Evolutionary conservation across 2,113 vertebrate genomes (phyloP).

Genomic region (Syrrhaptes paradoxus): DNA sequence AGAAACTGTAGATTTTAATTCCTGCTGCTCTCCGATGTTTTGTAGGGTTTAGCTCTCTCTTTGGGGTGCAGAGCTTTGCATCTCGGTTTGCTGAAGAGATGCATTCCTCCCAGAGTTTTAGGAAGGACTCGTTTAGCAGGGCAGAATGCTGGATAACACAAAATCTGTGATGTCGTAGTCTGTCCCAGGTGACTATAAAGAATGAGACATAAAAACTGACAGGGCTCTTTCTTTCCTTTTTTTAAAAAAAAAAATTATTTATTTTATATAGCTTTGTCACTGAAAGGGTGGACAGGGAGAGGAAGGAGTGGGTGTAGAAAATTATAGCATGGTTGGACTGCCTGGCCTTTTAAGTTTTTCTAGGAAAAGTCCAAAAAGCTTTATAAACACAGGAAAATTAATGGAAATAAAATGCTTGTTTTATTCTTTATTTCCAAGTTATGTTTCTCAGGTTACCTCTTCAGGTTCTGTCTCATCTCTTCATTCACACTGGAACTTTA

Average conservation of each 20-base stretch:
- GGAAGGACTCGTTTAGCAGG: not conserved
- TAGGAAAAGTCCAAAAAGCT: not conserved
- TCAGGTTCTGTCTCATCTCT: not conserved
- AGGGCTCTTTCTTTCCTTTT: not conserved
- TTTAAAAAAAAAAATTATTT: too few species aligned
- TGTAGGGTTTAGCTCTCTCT: not conserved
- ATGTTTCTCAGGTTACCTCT: not conserved
- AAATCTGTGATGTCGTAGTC: not conserved
- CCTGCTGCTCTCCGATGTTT: not conserved
- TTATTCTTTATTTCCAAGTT: not conserved
- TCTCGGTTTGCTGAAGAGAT: not conserved
- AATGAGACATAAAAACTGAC: not conserved
- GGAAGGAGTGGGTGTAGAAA: constrained; percentile 33
- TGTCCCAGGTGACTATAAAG: not conserved
- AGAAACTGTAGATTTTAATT: not conserved
- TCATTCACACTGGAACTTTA: not conserved
- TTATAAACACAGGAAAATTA: not conserved
- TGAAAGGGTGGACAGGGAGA: not conserved
- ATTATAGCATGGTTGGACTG: not conserved
- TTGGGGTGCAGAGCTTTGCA: accelerated
- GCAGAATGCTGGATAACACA: not conserved
- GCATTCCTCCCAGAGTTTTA: not conserved
- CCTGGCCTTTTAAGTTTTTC: not conserved
- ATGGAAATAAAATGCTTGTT: not conserved
- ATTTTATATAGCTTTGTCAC: not conserved